Evolutionary conservation across 2,113 vertebrate genomes (phyloP), one percentile per base, ranked within the genome.

Genomic region (Ramphastos sulfuratus): DNA sequence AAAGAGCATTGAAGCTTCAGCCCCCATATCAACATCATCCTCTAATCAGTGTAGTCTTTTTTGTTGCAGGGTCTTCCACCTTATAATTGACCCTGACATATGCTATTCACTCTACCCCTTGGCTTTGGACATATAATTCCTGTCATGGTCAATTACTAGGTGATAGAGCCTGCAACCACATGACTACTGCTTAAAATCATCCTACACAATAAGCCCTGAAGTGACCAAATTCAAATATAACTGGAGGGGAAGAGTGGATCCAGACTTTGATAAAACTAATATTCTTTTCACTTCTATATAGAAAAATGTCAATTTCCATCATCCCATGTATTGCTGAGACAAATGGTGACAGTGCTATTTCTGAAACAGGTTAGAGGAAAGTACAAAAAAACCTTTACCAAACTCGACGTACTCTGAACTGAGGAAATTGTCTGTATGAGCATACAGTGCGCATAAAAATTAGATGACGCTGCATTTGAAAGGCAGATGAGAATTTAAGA

Each of bases 41-140:
- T 96, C 95, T 97, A 96, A 97, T 96, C 96, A 96, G 95, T 94
- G 75, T 79, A 93, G 94, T 94, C 96, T 96, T 95, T 96, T 96
- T 92, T 94, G 92, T 97, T 91, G 18, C 92, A 95, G 91, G 96
- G 95, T 93, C 94, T 95, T 97, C 91, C 94, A 96, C 96, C 94
- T 96, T 94, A 66, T 96, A 97, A 97, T 96, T 97, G 96, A 97
- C 96, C 96, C 96, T 96, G 96, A 96, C 96, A 97, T 97, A 96
- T 94, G 96, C 92, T 96, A 64, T 94, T 96, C 96, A 86, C 91
- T 96, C 90, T 94, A 88, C 93, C 94, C 93, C 50, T 96, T 97
- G 95, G 96, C 97, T 96, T 95, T 2, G 48, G 95, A 96, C 92
- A 85, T 96, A 96, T 23, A 96, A 95, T 89, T 96, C 86, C 92